Evolutionary conservation across 2,888 invertebrate genomes (phyloP).

Genomic region (Sesia apiformis): DNA sequence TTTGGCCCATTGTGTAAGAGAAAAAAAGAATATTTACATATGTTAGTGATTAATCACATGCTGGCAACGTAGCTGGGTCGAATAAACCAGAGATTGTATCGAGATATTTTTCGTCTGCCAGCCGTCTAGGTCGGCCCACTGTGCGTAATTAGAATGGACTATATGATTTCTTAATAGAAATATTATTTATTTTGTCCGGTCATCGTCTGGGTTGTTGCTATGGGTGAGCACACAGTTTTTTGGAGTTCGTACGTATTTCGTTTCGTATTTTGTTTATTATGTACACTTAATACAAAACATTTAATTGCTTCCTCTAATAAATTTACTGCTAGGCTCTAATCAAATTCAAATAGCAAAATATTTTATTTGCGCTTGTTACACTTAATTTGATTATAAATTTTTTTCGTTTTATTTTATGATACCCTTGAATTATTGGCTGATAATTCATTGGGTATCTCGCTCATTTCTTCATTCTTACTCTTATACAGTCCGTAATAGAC

Average conservation of each 20-base stretch:
- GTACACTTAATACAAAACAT: too few relatives aligned
- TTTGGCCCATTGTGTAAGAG: slow-evolving; percentile 5
- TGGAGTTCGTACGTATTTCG: too few relatives aligned
- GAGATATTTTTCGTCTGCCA: slow-evolving; percentile 10
- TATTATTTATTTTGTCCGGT: neutral
- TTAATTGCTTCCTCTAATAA: too few relatives aligned
- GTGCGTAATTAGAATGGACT: neutral
- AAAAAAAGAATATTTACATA: slow-evolving; percentile 11
- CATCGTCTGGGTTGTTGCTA: neutral
- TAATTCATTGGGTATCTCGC: slow-evolving; percentile 28
- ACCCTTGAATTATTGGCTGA: slow-evolving; percentile 39
- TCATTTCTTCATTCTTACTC: neutral
- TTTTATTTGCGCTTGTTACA: too few relatives aligned
- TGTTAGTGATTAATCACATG: slow-evolving; percentile 4
- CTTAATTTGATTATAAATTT: neutral
- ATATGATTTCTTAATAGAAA: neutral
- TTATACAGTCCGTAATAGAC: neutral
- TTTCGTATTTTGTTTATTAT: too few relatives aligned
- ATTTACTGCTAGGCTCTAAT: too few relatives aligned
- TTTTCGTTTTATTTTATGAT: slow-evolving; percentile 11
- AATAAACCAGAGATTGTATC: neutral
- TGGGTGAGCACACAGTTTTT: neutral
- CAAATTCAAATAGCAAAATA: too few relatives aligned
- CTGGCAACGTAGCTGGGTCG: neutral
- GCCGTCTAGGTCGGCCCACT: slow-evolving; percentile 14